Base-by-base conservation (phyloP, 2,797 vertebrate species). In the Bufotes viridis region DNA sequence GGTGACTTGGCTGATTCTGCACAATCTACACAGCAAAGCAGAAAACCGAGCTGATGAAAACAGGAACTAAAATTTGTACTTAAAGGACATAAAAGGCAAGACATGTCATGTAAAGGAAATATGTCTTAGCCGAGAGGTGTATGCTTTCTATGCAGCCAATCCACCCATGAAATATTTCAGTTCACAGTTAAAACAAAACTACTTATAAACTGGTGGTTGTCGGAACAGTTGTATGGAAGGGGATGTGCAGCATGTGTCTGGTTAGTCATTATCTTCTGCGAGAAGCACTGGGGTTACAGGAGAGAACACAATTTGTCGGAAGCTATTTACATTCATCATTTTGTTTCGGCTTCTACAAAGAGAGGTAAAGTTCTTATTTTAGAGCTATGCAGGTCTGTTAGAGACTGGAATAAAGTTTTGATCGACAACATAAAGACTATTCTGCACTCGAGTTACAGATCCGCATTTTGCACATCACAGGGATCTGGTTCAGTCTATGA, bases 271-370 rank as follows among this genome's bases (percentile, higher is more conserved):
- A 81, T 34, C 26, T 53, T 22, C 79, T 20, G 60, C 20, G 60
- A 42, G 24, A 10, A 26, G 55, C 22, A 12, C 79, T 49, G 29
- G 34, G 58, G 79, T 81, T 49, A 81, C 34, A 81, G 18, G 5
- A 34, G 7, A 18, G 29, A 81, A 49, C 13, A 9, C 79, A 81
- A 49, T 65, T 81, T 63, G 29, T 63, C 9, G 58, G 42, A 81
- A 63, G 79, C 26, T 81, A 81, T 81, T 81, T 81, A 81, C 79
- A 81, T 81, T 81, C 79, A 49, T 63, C 34, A 60, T 80, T 24
- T 80, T 80, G 79, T 63, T 81, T 61, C 60, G 29, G 60, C 29
- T 42, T 49, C 79, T 63, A n/a, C 60, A 81, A 22, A 34, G 34
- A 49, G 29, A 81, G 79, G 29, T 22, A 57, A 60, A 81, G 18